Percentiles rank a stretch among this genome's conserved stretches.
Evolutionary conservation across 2,888 invertebrate species (phyloP).

Genomic region (Oscheius myriophilus): DNA sequence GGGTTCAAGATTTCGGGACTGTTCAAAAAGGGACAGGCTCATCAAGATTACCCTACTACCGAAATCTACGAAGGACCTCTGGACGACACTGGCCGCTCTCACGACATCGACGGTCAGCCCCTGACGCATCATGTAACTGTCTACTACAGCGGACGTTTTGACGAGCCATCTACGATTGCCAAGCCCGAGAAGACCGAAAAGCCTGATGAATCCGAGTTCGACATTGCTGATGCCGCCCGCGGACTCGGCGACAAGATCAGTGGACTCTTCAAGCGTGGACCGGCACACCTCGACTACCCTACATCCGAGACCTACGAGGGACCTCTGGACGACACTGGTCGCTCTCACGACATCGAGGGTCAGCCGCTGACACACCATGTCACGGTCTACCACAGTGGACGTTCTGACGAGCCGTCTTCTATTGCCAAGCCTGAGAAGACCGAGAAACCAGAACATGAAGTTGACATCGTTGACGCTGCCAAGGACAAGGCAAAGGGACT

Average conservation of each 20-base stretch:
- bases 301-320: slow-evolving; percentile 41
- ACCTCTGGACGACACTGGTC: slow-evolving; percentile 35
- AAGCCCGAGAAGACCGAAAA: slow-evolving; percentile 10
- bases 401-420: slow-evolving; percentile 19
- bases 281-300: slow-evolving; percentile 46
- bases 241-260: slow-evolving; percentile 38
- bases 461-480: slow-evolving; percentile 5
- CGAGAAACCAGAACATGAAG: too few relatives aligned
- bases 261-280: slow-evolving; percentile 45
- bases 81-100: slow-evolving; percentile 19
- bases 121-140: slow-evolving; percentile 38
- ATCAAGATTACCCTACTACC: slow-evolving; percentile 51
- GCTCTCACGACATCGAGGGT: slow-evolving; percentile 42
- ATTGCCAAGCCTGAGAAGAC: too few relatives aligned
- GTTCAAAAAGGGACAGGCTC: slow-evolving; percentile 48
- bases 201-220: slow-evolving; percentile 6
- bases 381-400: slow-evolving; percentile 36
- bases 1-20: slow-evolving; percentile 43
- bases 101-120: slow-evolving; percentile 35
- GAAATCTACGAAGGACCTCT: slow-evolving; percentile 38
- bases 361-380: slow-evolving; percentile 43
- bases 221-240: slow-evolving; percentile 20
- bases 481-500: too few relatives aligned
- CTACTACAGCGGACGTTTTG: slow-evolving; percentile 38
- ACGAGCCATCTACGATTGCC: slow-evolving; percentile 7